phyloP scores from a whole-genome alignment of 2,797 vertebrate species.

The Schizopygopsis pylzovi region DNA sequence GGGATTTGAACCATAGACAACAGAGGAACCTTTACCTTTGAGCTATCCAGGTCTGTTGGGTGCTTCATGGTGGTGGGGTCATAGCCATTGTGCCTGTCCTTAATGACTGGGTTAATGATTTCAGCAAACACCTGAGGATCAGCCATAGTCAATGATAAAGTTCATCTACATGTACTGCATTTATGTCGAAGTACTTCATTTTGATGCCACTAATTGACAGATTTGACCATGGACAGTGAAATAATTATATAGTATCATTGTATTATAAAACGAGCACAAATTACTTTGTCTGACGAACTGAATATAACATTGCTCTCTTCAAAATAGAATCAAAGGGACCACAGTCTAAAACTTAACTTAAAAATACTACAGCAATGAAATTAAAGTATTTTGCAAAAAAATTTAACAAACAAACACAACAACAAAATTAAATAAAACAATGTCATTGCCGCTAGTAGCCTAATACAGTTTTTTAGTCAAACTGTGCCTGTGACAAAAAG shows the following conservation, averaged over 20 bases:
- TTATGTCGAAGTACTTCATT: neutral
- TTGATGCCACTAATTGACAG: neutral
- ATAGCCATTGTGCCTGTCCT: conserved; percentile 90
- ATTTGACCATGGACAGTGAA: neutral
- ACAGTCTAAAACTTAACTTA: neutral
- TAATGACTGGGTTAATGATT: conserved; percentile 90
- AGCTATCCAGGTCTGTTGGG: conserved; percentile 89
- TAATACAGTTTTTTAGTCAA: neutral
- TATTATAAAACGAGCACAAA: neutral
- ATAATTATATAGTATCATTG: neutral
- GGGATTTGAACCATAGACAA: conserved; percentile 32
- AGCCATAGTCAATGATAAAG: conserved; percentile 67
- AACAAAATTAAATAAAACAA: neutral
- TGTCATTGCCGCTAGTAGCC: neutral
- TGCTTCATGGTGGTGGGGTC: conserved; percentile 89
- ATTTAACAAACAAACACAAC: no score
- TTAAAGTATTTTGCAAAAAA: neutral
- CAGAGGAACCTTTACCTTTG: conserved; percentile 92
- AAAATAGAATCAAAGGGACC: neutral
- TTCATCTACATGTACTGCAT: conserved; percentile 3
- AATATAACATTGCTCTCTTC: neutral
- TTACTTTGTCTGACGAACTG: neutral
- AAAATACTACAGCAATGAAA: neutral
- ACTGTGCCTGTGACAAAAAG: neutral
- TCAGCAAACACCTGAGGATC: conserved; percentile 86